Evolutionary conservation across 2,113 vertebrate species (phyloP), one percentile per base, ranked within the genome.

Genomic region (Sardina pilchardus): DNA sequence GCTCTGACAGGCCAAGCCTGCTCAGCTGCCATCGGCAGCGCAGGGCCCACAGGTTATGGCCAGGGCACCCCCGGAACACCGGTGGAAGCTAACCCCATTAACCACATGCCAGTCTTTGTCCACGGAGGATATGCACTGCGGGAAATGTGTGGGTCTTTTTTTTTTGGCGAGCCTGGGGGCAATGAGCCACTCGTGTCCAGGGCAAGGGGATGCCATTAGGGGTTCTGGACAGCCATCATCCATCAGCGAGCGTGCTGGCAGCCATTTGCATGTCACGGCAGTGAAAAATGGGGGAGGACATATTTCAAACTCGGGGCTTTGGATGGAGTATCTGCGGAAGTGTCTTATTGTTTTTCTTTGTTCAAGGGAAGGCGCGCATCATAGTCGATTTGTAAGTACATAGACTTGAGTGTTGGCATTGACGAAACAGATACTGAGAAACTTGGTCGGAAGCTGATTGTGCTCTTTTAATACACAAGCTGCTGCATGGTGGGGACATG

Each of bases 21-120:
- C 71, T 86, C 83, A 78, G 71, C 59, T 85, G 87, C 85, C 80
- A 26, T 83, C 81, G 78, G 56, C 84, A 59, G 56, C 83, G 17
- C 36, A 39, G 44, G 67, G 36, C 81, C 36, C 85, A 86, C 48
- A 85, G 83, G 86, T 88, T 89, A 89, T 47, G 84, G 86, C 59
- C 81, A 82, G 86, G 85, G 83, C 85, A 83, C 78, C 71, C 71
- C 83, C 78, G 82, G 82, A 88, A 88, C 84, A 86, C 47, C 16
- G 36, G 83, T 85, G 63, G 78, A 90, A 88, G 43, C 56, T 88
- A 80, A 82, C 81, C 83, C 78, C 75, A 85, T 84, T 86, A 85
- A 83, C 89, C 84, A 85, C 82, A 90, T 84, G 85, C 48, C 59
- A 81, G 53, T 82, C 84, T 90, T 87, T 82, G 83, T 84, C 83